phyloP scores from a whole-genome alignment of 2,888 invertebrate species.

The Campaea margaritaria region DNA sequence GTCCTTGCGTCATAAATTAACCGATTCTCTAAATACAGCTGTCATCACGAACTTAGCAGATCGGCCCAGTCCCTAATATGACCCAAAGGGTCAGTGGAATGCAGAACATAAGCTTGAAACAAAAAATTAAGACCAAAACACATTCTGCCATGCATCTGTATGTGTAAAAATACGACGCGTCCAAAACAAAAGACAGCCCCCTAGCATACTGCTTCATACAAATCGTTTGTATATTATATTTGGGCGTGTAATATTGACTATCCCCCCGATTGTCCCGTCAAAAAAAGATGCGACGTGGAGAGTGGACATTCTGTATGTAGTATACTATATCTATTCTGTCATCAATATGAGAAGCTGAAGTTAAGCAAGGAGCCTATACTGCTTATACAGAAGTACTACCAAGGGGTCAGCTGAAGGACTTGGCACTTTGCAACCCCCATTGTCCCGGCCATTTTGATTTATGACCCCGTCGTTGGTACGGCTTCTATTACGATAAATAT shows the following conservation, averaged over 20 bases:
- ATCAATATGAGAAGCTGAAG: background rate
- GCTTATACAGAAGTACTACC: background rate
- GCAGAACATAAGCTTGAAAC: constrained; percentile 5
- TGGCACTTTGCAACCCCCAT: constrained; percentile 34
- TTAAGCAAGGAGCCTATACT: constrained; percentile 7
- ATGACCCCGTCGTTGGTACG: constrained; percentile 32
- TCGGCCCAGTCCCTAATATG: constrained; percentile 34
- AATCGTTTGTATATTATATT: no score
- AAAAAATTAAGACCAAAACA: background rate
- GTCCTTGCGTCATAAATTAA: constrained; percentile 37
- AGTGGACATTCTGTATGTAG: no score
- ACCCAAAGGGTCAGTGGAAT: constrained; percentile 32
- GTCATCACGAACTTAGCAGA: constrained; percentile 44
- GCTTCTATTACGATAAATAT: constrained; percentile 40
- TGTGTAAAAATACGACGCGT: no score
- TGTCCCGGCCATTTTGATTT: constrained; percentile 42
- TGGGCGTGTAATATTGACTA: no score
- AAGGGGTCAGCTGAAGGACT: constrained; percentile 28
- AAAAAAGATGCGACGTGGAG: no score
- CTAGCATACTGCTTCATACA: no score
- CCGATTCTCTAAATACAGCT: constrained; percentile 42
- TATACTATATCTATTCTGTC: no score
- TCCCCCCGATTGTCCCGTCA: no score
- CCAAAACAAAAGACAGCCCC: no score
- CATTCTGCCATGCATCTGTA: no score